Evolutionary conservation across 2,113 vertebrate genomes (phyloP).

Genomic region (Spea bombifrons): DNA sequence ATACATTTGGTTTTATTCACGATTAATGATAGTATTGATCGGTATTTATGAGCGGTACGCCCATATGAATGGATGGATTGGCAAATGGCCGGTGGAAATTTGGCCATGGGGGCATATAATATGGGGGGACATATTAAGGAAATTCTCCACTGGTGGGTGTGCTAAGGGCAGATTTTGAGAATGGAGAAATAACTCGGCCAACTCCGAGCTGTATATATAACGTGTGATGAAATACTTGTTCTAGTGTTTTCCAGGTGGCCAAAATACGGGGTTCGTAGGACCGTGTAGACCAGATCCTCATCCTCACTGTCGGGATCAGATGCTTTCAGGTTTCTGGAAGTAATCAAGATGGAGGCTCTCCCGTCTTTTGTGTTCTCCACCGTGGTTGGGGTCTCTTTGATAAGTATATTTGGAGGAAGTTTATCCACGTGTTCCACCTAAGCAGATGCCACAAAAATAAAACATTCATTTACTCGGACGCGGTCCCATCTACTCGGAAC

Average conservation of each 20-base stretch:
- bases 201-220: not conserved
- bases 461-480: too few species aligned
- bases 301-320: conserved; percentile 55
- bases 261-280: conserved; percentile 58
- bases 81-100: too few species aligned
- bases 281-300: conserved; percentile 60
- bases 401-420: conserved; percentile 57
- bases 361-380: conserved; percentile 54
- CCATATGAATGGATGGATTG: too few species aligned
- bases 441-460: too few species aligned
- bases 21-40: too few species aligned
- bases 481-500: too few species aligned
- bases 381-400: conserved; percentile 52
- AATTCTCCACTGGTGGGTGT: not conserved
- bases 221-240: conserved; percentile 50
- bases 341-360: conserved; percentile 57
- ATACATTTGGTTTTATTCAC: too few species aligned
- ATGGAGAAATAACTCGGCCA: not conserved
- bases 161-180: too few species aligned
- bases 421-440: conserved; percentile 64
- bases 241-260: conserved; percentile 65
- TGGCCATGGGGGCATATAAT: too few species aligned
- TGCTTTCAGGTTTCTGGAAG: conserved; percentile 57
- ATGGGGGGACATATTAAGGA: too few species aligned
- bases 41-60: too few species aligned